Percentiles rank a stretch among this genome's conserved stretches.
phyloP scores from a whole-genome alignment of 2,113 vertebrate species.

The Motacilla tschutschensis region DNA sequence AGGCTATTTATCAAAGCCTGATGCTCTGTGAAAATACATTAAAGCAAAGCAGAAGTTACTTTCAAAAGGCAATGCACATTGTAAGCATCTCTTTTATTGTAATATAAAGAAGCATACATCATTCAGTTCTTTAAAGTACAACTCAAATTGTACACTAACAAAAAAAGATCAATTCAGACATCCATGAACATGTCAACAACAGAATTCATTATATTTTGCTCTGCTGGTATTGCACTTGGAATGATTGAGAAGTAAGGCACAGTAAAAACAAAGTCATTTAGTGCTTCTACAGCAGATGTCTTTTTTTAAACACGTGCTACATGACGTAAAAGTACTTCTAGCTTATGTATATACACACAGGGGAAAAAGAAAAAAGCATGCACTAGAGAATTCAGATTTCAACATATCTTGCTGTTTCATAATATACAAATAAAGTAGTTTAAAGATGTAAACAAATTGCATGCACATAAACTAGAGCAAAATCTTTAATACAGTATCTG shows the following conservation, averaged over 20 bases:
- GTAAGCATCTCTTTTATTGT: slow-evolving; percentile 56
- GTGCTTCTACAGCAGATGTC: slow-evolving; percentile 69
- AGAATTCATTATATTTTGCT: slow-evolving; percentile 45
- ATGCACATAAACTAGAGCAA: slow-evolving; percentile 73
- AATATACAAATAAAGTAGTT: slow-evolving; percentile 72
- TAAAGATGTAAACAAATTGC: slow-evolving; percentile 73
- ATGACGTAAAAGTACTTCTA: slow-evolving; percentile 65
- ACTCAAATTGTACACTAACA: slow-evolving; percentile 61
- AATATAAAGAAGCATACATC: slow-evolving; percentile 68
- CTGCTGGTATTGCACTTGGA: slow-evolving; percentile 71
- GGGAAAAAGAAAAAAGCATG: slow-evolving; percentile 57
- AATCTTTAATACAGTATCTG: slow-evolving; percentile 71
- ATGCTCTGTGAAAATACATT: background rate
- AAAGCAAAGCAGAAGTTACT: background rate
- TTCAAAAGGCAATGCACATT: background rate
- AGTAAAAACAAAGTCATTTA: slow-evolving; percentile 65
- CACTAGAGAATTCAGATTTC: slow-evolving; percentile 64
- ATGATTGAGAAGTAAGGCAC: slow-evolving; percentile 67
- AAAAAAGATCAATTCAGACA: slow-evolving; percentile 57
- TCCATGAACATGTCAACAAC: slow-evolving; percentile 35
- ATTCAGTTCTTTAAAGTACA: slow-evolving; percentile 58
- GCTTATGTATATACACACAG: slow-evolving; percentile 68
- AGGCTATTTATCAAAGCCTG: background rate
- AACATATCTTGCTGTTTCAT: slow-evolving; percentile 40
- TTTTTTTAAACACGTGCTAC: slow-evolving; percentile 56